A percentile compares a stretch with the other conserved stretches of the same genome.
Evolutionary conservation across 2,113 vertebrate genomes (phyloP).

Genomic region (Microtus richardsoni): DNA sequence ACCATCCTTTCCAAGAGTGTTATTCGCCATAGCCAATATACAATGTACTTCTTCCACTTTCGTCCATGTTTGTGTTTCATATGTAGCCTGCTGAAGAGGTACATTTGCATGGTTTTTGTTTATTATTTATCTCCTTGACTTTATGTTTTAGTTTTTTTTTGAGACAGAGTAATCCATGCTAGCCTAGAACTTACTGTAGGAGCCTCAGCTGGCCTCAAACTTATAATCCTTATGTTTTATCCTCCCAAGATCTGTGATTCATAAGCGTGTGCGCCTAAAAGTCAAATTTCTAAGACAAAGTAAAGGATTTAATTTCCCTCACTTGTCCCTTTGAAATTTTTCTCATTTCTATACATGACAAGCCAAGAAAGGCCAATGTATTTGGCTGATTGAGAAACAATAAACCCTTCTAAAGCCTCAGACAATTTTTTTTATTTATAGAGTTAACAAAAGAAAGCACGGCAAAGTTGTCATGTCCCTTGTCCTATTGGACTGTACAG

Average conservation of each 20-base stretch:
- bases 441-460: slow-evolving; percentile 50
- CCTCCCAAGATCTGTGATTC: not conserved
- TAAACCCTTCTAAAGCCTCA: slow-evolving; percentile 1
- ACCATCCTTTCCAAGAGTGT: not conserved
- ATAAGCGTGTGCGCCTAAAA: not conserved
- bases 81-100: not conserved
- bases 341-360: slow-evolving; percentile 14
- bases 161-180: not conserved
- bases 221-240: not conserved
- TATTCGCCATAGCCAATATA: not conserved
- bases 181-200: not conserved
- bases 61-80: not conserved
- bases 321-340: not conserved
- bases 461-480: not conserved
- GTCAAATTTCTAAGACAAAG: slow-evolving; percentile 14
- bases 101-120: not conserved
- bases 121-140: not conserved
- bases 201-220: no score
- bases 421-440: not conserved
- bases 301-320: not conserved
- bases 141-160: not conserved
- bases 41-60: not conserved
- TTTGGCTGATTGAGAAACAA: slow-evolving; percentile 5
- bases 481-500: not conserved
- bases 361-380: not conserved